Evolutionary conservation across 92 coral and sea anemone genomes (phyloP).

Genomic region (Epizoanthus rinbou): DNA sequence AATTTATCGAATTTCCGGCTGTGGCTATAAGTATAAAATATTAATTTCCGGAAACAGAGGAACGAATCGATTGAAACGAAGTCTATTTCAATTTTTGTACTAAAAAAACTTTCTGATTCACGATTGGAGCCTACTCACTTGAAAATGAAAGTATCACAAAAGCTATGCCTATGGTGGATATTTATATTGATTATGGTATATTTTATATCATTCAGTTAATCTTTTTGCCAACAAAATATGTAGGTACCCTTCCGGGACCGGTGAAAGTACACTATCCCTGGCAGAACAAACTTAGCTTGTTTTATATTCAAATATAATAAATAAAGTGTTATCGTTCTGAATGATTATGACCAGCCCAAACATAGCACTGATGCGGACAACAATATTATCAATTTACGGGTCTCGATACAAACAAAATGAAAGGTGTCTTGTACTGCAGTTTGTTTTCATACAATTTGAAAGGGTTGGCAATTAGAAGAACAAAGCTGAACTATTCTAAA

Average conservation of each 20-base stretch:
- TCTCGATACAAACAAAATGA: neutral
- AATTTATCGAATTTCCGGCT: neutral
- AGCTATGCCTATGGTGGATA: no score
- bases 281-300: no score
- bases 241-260: no score
- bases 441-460: neutral
- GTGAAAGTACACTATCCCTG: no score
- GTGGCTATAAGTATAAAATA: no score
- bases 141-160: neutral
- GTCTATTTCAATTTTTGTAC: no score
- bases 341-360: neutral
- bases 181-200: no score
- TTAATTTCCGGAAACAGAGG: no score
- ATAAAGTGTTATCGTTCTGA: neutral
- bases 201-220: neutral
- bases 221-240: neutral
- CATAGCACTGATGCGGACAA: neutral
- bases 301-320: no score
- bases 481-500: neutral
- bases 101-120: neutral
- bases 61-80: no score
- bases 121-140: neutral
- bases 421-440: neutral
- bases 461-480: neutral
- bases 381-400: neutral